Evolutionary conservation across 2,888 invertebrate genomes (phyloP).

Genomic region (Ectemnius cavifrons): DNA sequence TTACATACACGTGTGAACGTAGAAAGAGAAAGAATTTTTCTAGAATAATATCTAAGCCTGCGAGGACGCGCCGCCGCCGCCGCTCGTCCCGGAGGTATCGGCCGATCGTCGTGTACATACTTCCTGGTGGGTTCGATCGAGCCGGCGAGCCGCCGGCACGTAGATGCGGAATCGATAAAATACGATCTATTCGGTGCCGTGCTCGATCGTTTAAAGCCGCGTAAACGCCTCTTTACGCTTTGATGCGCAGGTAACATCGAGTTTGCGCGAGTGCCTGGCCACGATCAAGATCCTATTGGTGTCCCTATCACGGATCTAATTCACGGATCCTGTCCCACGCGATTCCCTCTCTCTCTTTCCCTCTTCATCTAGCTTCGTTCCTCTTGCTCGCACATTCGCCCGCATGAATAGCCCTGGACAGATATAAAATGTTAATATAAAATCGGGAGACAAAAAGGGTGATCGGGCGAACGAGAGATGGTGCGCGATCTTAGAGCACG

Average conservation of each 20-base stretch:
- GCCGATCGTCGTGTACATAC: neutral
- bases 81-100: neutral
- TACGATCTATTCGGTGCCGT: slow-evolving; percentile 1
- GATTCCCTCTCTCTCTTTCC: neutral
- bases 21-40: neutral
- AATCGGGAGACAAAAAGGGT: no score
- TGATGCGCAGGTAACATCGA: slow-evolving; percentile 9
- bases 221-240: slow-evolving; percentile 10
- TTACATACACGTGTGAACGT: neutral
- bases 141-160: neutral
- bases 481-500: no score
- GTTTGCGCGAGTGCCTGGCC: neutral
- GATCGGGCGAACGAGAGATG: no score
- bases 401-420: no score
- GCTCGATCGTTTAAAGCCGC: slow-evolving; percentile 11
- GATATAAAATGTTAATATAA: no score
- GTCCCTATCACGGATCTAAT: slow-evolving; percentile 12
- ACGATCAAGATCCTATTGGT: slow-evolving; percentile 13
- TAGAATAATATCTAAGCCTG: neutral
- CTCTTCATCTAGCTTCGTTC: no score
- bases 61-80: neutral
- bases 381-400: no score
- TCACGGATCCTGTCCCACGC: slow-evolving; percentile 12
- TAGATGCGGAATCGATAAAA: slow-evolving; percentile 6
- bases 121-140: neutral